These are phyloP conservation scores for Periophthalmus modestus DNA, from an alignment of 2,113 vertebrate species.

Conservation along the genomic window DNA sequence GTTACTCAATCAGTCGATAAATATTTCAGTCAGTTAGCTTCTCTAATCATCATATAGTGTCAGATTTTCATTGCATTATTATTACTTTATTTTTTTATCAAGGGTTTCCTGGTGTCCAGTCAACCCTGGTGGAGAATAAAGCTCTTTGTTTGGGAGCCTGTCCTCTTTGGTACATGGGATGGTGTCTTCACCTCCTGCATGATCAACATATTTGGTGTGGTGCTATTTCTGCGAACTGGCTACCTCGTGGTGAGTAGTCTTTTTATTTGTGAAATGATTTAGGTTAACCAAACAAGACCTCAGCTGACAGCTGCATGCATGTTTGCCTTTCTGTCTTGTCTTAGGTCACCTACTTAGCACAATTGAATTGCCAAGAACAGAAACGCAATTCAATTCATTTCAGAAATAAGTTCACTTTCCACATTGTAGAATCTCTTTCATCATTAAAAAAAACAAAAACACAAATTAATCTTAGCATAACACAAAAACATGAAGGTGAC, in stretches of 20 bases:
- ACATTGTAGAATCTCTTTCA: too few species aligned
- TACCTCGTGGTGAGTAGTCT: constrained; percentile 89
- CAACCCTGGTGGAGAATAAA: constrained; percentile 96
- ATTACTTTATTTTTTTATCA: not conserved
- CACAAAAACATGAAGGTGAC: not conserved
- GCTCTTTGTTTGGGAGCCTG: constrained; percentile 93
- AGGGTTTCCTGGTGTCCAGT: constrained; percentile 81
- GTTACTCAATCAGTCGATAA: too few species aligned
- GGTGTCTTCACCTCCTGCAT: constrained; percentile 98
- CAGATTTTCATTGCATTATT: not conserved
- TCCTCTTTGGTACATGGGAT: constrained; percentile 97
- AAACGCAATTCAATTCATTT: too few species aligned
- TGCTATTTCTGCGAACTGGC: constrained; percentile 93
- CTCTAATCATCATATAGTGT: not conserved
- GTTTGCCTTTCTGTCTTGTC: not conserved
- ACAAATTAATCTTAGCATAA: not conserved
- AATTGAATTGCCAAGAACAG: too few species aligned
- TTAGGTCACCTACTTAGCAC: too few species aligned
- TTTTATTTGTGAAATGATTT: not conserved
- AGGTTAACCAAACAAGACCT: not conserved
- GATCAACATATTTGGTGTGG: constrained; percentile 99
- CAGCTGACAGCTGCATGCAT: not conserved
- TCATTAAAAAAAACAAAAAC: too few species aligned
- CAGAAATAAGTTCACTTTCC: too few species aligned
- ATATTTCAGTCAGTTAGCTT: too few species aligned